Conservation (phyloP, 2,113 vertebrate species). For the Eidolon helvum region DNA sequence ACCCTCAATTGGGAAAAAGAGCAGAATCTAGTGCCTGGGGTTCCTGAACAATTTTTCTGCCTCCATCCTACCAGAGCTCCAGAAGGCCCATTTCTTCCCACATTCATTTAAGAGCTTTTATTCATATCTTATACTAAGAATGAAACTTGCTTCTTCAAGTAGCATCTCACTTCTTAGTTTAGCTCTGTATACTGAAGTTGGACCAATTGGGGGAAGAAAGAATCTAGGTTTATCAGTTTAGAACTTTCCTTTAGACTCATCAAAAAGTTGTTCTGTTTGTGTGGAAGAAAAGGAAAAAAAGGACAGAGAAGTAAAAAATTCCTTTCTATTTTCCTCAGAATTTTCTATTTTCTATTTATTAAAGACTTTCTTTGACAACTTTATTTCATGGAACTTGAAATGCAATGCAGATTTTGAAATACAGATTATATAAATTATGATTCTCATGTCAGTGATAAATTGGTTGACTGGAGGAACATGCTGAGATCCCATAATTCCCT, state of each 20-base stretch:
- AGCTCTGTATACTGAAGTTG: not conserved
- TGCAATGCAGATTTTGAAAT: slow-evolving; percentile 26
- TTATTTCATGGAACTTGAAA: slow-evolving; percentile 38
- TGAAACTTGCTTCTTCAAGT: not conserved
- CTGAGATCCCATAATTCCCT: slow-evolving; percentile 3
- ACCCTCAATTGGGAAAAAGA: not conserved
- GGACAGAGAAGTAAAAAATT: not conserved
- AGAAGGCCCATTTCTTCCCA: not conserved
- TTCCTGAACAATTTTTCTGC: not conserved
- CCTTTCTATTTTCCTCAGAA: not conserved
- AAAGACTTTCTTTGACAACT: not conserved
- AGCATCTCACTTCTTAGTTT: not conserved
- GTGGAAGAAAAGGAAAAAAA: not conserved
- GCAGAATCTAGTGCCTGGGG: not conserved
- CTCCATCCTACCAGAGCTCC: not conserved
- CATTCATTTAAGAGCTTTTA: not conserved
- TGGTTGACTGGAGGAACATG: not conserved
- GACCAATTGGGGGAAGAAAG: not conserved
- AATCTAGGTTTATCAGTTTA: not conserved
- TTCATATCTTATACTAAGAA: not conserved
- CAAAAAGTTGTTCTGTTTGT: not conserved
- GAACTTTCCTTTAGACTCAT: not conserved
- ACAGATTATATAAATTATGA: slow-evolving; percentile 11
- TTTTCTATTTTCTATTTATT: slow-evolving; percentile 12
- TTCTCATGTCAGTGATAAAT: slow-evolving; percentile 52